phyloP scores from a whole-genome alignment of 1,140 invertebrate genomes.

The Maconellicoccus hirsutus region DNA sequence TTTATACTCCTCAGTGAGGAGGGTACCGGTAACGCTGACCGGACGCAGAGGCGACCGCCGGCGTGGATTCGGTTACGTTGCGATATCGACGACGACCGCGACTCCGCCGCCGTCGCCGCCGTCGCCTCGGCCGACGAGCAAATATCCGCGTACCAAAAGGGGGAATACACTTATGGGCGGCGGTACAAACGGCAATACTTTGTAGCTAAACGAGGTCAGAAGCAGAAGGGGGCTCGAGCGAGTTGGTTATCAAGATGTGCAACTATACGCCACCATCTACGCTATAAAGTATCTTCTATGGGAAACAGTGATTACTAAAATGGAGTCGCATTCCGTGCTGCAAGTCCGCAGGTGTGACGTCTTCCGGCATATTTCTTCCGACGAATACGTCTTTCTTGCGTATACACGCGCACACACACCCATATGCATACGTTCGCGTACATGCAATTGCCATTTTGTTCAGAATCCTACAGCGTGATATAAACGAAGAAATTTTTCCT shows the following conservation, averaged over 20 bases:
- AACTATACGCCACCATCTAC: background rate
- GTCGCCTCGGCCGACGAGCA: background rate
- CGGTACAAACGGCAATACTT: background rate
- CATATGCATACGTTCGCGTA: too few relatives aligned
- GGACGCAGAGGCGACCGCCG: background rate
- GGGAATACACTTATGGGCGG: background rate
- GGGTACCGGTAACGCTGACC: background rate
- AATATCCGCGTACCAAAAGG: background rate
- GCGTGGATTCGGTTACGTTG: too few relatives aligned
- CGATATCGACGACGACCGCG: too few relatives aligned
- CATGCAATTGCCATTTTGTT: too few relatives aligned
- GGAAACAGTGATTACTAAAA: background rate
- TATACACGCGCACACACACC: too few relatives aligned
- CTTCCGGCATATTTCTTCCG: slow-evolving; percentile 1
- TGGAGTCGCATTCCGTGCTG: background rate
- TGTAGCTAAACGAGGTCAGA: background rate
- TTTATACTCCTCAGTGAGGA: background rate
- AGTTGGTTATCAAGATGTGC: slow-evolving; percentile 3
- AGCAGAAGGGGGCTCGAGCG: background rate
- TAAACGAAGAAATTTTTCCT: too few relatives aligned
- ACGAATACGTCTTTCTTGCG: too few relatives aligned
- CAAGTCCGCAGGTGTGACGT: background rate
- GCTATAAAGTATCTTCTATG: background rate
- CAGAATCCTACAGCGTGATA: too few relatives aligned
- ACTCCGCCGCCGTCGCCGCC: background rate